These are phyloP conservation scores for Pygoscelis adeliae DNA, from an alignment of 2,113 vertebrate species.

Conservation along the genomic window DNA sequence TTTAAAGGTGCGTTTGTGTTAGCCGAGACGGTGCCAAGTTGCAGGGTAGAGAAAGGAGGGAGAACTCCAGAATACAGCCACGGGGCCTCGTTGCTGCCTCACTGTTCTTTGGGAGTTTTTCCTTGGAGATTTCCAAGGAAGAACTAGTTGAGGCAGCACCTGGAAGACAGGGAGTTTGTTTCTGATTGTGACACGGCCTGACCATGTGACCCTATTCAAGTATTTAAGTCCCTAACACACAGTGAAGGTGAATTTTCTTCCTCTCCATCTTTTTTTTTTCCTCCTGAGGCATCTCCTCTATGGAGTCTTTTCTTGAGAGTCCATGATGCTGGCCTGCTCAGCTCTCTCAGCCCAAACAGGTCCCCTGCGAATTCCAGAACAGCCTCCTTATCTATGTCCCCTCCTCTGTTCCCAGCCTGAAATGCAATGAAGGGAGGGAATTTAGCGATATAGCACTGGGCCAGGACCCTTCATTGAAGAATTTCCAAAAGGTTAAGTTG, in stretches of 20 bases:
- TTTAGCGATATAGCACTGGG: neutral
- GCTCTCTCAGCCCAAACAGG: neutral
- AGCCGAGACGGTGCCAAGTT: neutral
- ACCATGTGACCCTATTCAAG: neutral
- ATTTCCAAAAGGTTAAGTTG: neutral
- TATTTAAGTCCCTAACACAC: neutral
- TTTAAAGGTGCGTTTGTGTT: neutral
- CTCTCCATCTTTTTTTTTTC: neutral
- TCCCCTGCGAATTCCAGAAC: neutral
- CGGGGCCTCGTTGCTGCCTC: rapidly evolving
- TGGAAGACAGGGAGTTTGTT: neutral
- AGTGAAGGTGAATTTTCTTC: neutral
- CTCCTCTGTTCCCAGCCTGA: neutral
- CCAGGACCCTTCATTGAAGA: neutral
- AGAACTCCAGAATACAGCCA: neutral
- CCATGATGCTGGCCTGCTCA: neutral
- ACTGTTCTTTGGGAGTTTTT: neutral
- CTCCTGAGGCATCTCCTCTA: neutral
- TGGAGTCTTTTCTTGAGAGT: neutral
- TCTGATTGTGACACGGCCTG: neutral
- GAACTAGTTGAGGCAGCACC: neutral
- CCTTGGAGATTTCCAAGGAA: neutral
- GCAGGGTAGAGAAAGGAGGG: neutral
- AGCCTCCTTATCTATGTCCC: neutral
- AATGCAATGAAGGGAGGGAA: neutral